A percentile compares a stretch with the other conserved stretches of the same genome.
Conservation (phyloP, 2,113 vertebrate genomes). For the Mustelus asterias region DNA sequence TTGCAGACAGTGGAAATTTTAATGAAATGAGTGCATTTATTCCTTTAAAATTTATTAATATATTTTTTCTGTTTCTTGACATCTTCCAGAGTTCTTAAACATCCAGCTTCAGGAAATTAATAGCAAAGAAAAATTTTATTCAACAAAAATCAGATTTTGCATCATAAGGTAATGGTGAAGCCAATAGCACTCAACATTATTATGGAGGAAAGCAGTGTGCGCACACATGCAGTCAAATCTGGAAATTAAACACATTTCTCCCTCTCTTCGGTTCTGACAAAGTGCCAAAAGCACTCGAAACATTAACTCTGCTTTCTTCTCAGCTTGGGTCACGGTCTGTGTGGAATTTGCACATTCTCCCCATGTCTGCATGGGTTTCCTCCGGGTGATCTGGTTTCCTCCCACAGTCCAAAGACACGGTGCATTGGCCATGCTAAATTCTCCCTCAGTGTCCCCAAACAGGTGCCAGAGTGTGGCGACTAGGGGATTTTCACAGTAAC, state of each 20-base stretch:
- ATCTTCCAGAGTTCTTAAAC: background rate
- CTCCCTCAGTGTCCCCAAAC: too few species aligned
- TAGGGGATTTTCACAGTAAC: too few species aligned
- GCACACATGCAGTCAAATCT: background rate
- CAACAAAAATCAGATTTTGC: background rate
- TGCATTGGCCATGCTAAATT: too few species aligned
- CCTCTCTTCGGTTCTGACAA: too few species aligned
- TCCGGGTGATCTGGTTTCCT: too few species aligned
- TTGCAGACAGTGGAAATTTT: background rate
- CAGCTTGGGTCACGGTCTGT: too few species aligned
- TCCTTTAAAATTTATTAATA: background rate
- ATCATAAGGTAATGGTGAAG: background rate
- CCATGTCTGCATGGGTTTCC: too few species aligned
- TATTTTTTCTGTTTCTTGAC: background rate
- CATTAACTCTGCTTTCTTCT: too few species aligned
- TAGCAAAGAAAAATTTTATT: background rate
- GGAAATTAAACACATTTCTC: background rate
- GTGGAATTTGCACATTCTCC: too few species aligned
- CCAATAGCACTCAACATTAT: background rate
- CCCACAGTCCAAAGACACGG: too few species aligned
- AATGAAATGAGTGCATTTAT: background rate
- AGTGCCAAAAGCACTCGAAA: too few species aligned
- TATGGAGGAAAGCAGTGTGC: background rate
- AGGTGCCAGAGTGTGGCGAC: too few species aligned
- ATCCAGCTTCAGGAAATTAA: background rate